Evolutionary conservation across 2,888 invertebrate species (phyloP), one percentile per base, ranked within the genome.

Genomic region (Cataglyphis albicans): DNA sequence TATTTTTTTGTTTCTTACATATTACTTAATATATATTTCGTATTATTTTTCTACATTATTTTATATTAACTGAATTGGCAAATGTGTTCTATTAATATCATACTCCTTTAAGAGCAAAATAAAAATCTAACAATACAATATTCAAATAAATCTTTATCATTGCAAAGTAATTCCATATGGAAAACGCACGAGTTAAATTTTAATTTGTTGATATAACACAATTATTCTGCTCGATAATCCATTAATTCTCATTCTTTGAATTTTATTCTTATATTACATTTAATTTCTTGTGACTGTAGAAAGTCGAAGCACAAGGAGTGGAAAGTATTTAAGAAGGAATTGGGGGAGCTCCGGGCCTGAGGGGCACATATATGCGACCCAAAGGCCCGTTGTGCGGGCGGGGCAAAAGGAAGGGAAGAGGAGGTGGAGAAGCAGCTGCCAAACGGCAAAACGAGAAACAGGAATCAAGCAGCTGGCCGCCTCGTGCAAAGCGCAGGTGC

Each of bases 401-500:
- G 67, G 84, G 82, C 59, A 72, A 25, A 41, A 38, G 63, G 9
- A 38, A 25, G 32, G 35, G 55, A 61, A 41, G 63, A 15, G 67
- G 52, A 65, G 75, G 55, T 67, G 35, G 63, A 80, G 57, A 63
- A 82, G 88, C 91, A 91, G 91, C 91, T 91, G 91, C 88, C 57
- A 63, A 74, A 67, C 86, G 83, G 70, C 59, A 72, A 57, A 86
- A 76, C 76, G 75, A 91, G 90, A 91, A 91, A 91, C 89, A 91
- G 89, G 91, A 92, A 91, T 35, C 44, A 61, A 81, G 82, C 72
- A 85, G 83, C 96, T 95, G 86, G 96, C 95, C 29, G 95, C 95
- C 81, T 96, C 95, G 25, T 95, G 89, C 88, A 83, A 89, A 87
- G 85, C 88, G 89, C 87, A 90, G 88, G 84, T 85, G 84, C 78